A percentile compares a stretch with the other conserved stretches of the same genome.
These are phyloP conservation scores for Copsychus sechellarum DNA, from an alignment of 2,113 vertebrate genomes.

Conservation along the genomic window DNA sequence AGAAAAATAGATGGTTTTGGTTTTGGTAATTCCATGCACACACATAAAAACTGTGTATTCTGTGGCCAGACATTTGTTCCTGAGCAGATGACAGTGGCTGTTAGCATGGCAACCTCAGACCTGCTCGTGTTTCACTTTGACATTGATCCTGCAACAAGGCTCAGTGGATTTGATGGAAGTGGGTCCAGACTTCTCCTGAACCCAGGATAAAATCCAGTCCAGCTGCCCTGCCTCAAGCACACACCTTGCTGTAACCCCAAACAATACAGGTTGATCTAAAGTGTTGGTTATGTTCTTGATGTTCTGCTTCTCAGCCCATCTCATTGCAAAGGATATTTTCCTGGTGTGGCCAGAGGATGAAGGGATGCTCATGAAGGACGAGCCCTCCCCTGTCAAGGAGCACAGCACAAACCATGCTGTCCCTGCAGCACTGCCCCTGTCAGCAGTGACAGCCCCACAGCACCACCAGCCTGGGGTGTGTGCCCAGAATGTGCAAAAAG, in stretches of 20 bases:
- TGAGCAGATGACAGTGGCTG: background rate
- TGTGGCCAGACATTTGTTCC: background rate
- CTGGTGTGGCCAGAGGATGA: background rate
- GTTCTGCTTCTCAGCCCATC: slow-evolving; percentile 1
- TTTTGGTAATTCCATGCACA: background rate
- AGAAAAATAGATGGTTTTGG: background rate
- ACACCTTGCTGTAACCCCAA: background rate
- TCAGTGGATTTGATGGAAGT: background rate
- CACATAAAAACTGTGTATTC: background rate
- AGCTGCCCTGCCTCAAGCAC: background rate
- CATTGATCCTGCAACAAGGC: background rate
- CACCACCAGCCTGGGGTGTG: background rate
- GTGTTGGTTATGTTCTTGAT: slow-evolving; percentile 6
- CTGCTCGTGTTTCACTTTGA: background rate
- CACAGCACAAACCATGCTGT: background rate
- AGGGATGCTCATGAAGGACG: background rate
- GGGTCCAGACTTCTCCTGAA: background rate
- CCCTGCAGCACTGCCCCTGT: background rate
- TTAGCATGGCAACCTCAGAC: background rate
- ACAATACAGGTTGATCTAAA: background rate
- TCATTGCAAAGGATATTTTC: background rate
- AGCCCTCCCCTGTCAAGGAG: background rate
- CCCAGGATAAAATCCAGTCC: background rate
- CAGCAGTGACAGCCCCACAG: background rate
- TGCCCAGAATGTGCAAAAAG: background rate